phyloP scores from a whole-genome alignment of 2,113 vertebrate species.

The Nibea coibor region DNA sequence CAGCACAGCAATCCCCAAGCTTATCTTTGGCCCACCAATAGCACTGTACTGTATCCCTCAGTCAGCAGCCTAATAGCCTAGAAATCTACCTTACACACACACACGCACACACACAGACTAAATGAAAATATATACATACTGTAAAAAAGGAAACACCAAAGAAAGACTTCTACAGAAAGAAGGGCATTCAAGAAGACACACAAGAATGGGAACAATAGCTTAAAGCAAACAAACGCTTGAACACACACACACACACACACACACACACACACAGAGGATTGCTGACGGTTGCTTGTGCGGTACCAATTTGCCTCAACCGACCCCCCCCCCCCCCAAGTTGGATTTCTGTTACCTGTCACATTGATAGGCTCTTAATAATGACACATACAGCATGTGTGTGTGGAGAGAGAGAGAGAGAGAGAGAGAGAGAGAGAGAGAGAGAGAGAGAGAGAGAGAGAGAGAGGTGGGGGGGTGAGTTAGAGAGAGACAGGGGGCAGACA shows the following conservation, averaged over 20 bases:
- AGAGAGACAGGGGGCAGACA: slow-evolving; percentile 6
- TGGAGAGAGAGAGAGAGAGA: not conserved
- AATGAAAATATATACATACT: slow-evolving; percentile 27
- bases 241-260: slow-evolving; percentile 7
- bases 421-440: not conserved
- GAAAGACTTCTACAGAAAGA: slow-evolving; percentile 18
- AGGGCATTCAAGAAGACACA: slow-evolving; percentile 4
- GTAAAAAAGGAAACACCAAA: slow-evolving; percentile 15
- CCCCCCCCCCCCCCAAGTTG: slow-evolving; percentile 36
- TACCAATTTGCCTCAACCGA: slow-evolving; percentile 52
- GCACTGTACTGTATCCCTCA: slow-evolving; percentile 44
- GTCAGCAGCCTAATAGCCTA: slow-evolving; percentile 57
- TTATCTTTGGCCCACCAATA: slow-evolving; percentile 69
- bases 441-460: too few relatives aligned
- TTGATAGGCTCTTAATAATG: slow-evolving; percentile 57
- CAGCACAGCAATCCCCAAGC: slow-evolving; percentile 63
- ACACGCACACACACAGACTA: slow-evolving; percentile 8
- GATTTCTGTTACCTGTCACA: slow-evolving; percentile 60
- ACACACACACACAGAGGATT: slow-evolving; percentile 2
- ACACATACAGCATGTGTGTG: slow-evolving; percentile 26
- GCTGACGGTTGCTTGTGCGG: slow-evolving; percentile 35
- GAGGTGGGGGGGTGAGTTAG: not conserved
- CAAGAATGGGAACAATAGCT: slow-evolving; percentile 2
- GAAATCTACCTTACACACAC: slow-evolving; percentile 17
- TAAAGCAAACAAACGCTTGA: not conserved